Evolutionary conservation across 1,140 invertebrate species (phyloP), one percentile per base, ranked within the genome.

Genomic region (Nebria ingens): DNA sequence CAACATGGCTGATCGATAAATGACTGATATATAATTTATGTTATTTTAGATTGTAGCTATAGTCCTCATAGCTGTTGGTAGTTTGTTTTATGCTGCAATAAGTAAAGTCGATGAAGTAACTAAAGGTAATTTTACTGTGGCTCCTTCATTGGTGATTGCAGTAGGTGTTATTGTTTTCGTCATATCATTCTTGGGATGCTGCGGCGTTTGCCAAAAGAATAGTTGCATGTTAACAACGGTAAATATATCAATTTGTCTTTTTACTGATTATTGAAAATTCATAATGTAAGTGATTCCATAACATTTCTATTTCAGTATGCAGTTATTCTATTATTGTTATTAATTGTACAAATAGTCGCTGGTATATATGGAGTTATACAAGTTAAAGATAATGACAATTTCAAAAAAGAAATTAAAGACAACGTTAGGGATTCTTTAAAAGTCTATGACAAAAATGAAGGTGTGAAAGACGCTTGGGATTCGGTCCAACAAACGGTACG

Each of bases 211-310:
- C 1, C 85, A 85, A 63, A 87, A 90, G 68, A 87, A 83, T 64
- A 80, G 84, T 59, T 89, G 86, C 72, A 88, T 89, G 86, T 83
- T 89, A 40, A 78, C 86, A n/a, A 87, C 85, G 29, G 83, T 85
- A 71, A 76, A 76, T n/a, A 52, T 9, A 17, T 50, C 19, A 50
- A 50, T 50, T 9, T 17, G 45, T n/a, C 45, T 50, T 50, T 52
- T 13, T 4, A 52, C 21, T 19, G 17, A n/a, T 49, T 6, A 19
- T 4, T 49, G 45, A 29, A 29, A 29, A n/a, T 29, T 29, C 25
- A 29, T 29, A 29, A 29, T 6, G 25, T 29, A 29, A 29, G n/a
- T 13, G 25, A 29, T 29, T 29, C 4, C 13, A 29, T 29, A 29
- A n/a, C 13, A 29, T 29, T 29, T 29, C 4, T 9, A 19, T 52